phyloP scores from a whole-genome alignment of 2,888 invertebrate species.

The Drosophila melanosoma region DNA sequence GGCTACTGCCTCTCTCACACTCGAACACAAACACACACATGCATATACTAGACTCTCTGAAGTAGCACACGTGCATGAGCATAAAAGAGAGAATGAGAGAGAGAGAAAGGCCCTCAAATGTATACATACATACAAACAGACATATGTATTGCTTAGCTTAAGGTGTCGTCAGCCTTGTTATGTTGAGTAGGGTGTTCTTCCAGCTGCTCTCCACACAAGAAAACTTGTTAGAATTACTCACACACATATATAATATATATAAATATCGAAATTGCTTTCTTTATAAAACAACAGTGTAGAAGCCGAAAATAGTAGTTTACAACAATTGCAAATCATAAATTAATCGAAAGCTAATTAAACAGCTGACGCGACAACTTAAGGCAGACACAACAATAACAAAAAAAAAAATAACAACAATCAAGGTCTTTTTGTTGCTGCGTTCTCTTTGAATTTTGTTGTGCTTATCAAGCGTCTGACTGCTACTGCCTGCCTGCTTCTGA shows the following conservation, averaged over 20 bases:
- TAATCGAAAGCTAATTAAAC: constrained; percentile 75
- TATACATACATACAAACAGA: neutral
- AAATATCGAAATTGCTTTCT: neutral
- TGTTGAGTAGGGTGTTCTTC: constrained; percentile 16
- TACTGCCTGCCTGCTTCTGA: constrained; percentile 55
- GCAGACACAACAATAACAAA: constrained; percentile 33
- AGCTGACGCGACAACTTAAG: constrained; percentile 64
- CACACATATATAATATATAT: neutral
- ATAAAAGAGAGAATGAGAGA: constrained; percentile 13
- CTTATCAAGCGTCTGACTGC: constrained; percentile 71
- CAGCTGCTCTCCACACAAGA: constrained; percentile 10
- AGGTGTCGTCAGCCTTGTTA: constrained; percentile 54
- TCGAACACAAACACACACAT: constrained; percentile 21
- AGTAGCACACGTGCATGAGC: constrained; percentile 26
- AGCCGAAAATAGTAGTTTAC: constrained; percentile 13
- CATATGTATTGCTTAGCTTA: constrained; percentile 10
- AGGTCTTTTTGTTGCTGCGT: constrained; percentile 44
- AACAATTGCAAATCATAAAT: constrained; percentile 50
- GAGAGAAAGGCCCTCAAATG: constrained; percentile 20
- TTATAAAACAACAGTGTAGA: neutral
- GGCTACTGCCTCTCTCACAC: constrained; percentile 50
- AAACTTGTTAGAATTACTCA: neutral
- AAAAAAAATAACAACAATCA: constrained; percentile 41
- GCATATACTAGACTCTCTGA: constrained; percentile 11
- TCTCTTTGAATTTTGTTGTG: constrained; percentile 43